Evolutionary conservation across 2,888 invertebrate genomes (phyloP), one percentile per base, ranked within the genome.

Genomic region (Tuta absoluta): DNA sequence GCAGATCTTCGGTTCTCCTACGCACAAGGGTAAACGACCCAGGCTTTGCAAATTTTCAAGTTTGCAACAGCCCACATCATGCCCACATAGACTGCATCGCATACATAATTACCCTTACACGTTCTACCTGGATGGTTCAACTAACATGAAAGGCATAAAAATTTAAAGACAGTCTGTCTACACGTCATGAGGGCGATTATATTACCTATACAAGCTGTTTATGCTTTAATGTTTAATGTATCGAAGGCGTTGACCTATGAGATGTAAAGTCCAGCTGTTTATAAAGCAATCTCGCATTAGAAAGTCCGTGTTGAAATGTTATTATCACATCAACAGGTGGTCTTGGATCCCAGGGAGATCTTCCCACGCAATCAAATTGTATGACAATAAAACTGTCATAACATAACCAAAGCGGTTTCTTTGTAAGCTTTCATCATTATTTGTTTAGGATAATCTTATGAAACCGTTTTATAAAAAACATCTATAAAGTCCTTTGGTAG

Each of bases 61-160:
- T 45, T 86, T 71, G 81, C 82, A 76, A 81, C 84, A 74, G 76
- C 78, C 80, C 77, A 79, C 80, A 79, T 77, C 67, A 62, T 67
- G 38, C 53, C 28, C 23, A 49, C 61, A 51, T 38, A 1, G 12
- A 38, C 51, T 53, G 7, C 11, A 56, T 23, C 23, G 21, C 49
- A 48, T 62, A n/a, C n/a, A 49, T 61, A 63, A 65, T 64, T 64
- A 63, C 63, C 66, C 66, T 38, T 56, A 61, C n/a, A n/a, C 62
- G 49, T 61, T 61, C 49, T 49, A 49, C 61, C 49, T 61, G 61
- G 21, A 33, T 33, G 33, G 49, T 14, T 24, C 49, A 33, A 4
- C n/a, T 57, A 19, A 59, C 23, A 48, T 41, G 57, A 28, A 38
- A 61, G n/a, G 19, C 33, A 58, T 33, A 19, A 58, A 24, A 49